These are phyloP conservation scores for Palythoa grandiflora DNA, from an alignment of 92 coral and sea anemone species.

Conservation along the genomic window DNA sequence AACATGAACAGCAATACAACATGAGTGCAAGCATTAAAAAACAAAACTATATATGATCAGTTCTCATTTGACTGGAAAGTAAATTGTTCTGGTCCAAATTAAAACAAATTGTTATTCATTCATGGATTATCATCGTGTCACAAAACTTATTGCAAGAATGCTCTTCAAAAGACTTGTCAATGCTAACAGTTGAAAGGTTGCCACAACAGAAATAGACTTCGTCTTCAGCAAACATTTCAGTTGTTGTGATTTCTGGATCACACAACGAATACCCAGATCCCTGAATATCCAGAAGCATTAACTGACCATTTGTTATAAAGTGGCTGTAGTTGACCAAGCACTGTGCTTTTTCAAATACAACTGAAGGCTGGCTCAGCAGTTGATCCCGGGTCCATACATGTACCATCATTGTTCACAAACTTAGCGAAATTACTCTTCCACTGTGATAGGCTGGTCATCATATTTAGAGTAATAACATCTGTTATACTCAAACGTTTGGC, in stretches of 20 bases:
- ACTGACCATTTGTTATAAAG: slow-evolving; percentile 40
- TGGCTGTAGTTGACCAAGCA: slow-evolving; percentile 68
- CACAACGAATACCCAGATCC: slow-evolving; percentile 75
- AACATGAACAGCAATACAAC: too few species aligned
- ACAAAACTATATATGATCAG: too few species aligned
- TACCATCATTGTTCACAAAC: not conserved
- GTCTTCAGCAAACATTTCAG: slow-evolving; percentile 50
- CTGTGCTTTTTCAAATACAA: slow-evolving; percentile 67
- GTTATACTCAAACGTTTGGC: not conserved
- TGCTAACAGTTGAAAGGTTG: slow-evolving; percentile 51
- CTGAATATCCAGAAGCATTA: slow-evolving; percentile 77
- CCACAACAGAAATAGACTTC: slow-evolving; percentile 77
- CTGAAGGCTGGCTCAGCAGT: not conserved
- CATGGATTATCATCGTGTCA: not conserved
- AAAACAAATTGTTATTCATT: too few species aligned
- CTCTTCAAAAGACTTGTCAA: not conserved
- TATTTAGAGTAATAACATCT: not conserved
- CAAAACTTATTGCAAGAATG: not conserved
- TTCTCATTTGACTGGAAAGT: too few species aligned
- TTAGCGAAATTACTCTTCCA: not conserved
- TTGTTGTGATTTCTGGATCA: slow-evolving; percentile 77
- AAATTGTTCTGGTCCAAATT: too few species aligned
- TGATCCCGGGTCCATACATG: not conserved
- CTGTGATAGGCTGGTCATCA: slow-evolving; percentile 1
- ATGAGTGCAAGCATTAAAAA: too few species aligned